Evolutionary conservation across 2,888 invertebrate species (phyloP).

Genomic region (Troides helena): DNA sequence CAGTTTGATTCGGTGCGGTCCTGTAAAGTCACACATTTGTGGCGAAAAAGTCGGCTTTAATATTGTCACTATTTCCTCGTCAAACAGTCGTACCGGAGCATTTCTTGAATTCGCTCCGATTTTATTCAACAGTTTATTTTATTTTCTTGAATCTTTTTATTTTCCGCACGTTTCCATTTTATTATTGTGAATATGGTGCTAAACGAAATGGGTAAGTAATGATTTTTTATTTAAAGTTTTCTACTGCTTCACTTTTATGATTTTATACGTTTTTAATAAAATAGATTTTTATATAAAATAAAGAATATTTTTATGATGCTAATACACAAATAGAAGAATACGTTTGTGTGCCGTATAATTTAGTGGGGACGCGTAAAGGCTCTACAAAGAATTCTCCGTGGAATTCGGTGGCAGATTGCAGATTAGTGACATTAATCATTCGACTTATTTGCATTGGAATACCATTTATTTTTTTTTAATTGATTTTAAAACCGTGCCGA

Average conservation of each 20-base stretch:
- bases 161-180: not conserved
- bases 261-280: slow-evolving; percentile 7
- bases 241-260: not conserved
- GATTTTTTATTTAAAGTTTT: slow-evolving; percentile 13
- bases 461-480: slow-evolving; percentile 53
- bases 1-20: slow-evolving; percentile 49
- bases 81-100: slow-evolving; percentile 46
- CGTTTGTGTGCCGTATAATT: slow-evolving; percentile 50
- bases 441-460: slow-evolving; percentile 60
- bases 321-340: slow-evolving; percentile 36
- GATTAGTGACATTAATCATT: slow-evolving; percentile 70
- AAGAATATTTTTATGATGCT: not conserved
- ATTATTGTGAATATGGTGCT: slow-evolving; percentile 27
- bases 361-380: slow-evolving; percentile 56
- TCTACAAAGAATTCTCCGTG: slow-evolving; percentile 51
- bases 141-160: slow-evolving; percentile 1
- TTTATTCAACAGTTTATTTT: slow-evolving; percentile 31
- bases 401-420: slow-evolving; percentile 76
- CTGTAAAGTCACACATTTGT: slow-evolving; percentile 47
- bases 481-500: slow-evolving; percentile 52
- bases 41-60: slow-evolving; percentile 44
- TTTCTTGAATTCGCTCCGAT: slow-evolving; percentile 40
- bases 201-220: slow-evolving; percentile 40
- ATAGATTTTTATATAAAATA: not conserved
- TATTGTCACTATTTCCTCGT: slow-evolving; percentile 46